phyloP scores from a whole-genome alignment of 2,888 invertebrate species.

The Eristalis pertinax region DNA sequence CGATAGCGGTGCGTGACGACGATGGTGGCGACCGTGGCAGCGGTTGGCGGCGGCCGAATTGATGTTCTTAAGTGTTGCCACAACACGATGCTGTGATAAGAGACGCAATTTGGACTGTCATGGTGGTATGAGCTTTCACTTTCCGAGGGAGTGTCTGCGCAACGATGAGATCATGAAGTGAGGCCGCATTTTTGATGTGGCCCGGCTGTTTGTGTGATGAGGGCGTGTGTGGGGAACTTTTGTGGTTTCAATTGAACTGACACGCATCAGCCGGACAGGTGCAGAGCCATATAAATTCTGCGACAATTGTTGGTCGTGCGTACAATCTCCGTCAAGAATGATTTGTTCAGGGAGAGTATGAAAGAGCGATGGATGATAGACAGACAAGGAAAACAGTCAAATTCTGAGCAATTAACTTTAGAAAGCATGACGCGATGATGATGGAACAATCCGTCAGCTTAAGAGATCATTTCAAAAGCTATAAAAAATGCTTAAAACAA shows the following conservation, averaged over 20 bases:
- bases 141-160: not conserved
- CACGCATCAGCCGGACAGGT: not conserved
- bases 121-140: slow-evolving; percentile 36
- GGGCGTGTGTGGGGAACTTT: not conserved
- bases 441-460: too few relatives aligned
- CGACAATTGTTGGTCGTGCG: too few relatives aligned
- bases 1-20: slow-evolving; percentile 38
- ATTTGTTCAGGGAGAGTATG: too few relatives aligned
- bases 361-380: too few relatives aligned
- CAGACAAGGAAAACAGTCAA: too few relatives aligned
- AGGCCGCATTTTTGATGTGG: too few relatives aligned
- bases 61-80: slow-evolving; percentile 52
- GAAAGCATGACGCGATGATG: too few relatives aligned
- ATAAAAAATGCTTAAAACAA: too few relatives aligned
- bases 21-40: not conserved
- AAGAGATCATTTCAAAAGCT: too few relatives aligned
- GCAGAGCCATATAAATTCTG: not conserved
- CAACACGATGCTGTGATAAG: slow-evolving; percentile 52
- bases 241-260: not conserved
- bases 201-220: too few relatives aligned
- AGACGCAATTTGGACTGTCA: slow-evolving; percentile 15
- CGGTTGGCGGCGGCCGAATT: slow-evolving; percentile 26
- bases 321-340: too few relatives aligned
- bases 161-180: not conserved
- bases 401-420: too few relatives aligned